Evolutionary conservation across 2,797 vertebrate genomes (phyloP), one percentile per base, ranked within the genome.

Genomic region (Trachurus trachurus): DNA sequence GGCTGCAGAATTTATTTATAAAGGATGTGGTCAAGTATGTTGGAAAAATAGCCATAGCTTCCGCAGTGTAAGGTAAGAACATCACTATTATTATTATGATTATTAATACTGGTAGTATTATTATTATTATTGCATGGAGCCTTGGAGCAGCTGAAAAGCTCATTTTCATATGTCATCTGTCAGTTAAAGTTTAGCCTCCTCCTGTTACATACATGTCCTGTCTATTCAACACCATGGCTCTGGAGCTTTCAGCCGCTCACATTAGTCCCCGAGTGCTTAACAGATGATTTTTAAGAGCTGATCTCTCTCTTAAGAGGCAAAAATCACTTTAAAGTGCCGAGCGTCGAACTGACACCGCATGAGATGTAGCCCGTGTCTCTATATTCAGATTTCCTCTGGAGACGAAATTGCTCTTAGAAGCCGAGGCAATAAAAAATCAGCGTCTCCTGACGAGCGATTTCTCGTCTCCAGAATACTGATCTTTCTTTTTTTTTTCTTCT

Each of bases 1-100:
- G 95, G 96, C 94, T 93, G 92, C 93, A 92, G 92, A 91, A 90
- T 94, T 93, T 86, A 90, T 94, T 94, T 92, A 93, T 96, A 92
- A 95, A 96, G 94, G 94, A 96, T 96, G 96, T 94, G 95, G 96
- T 95, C 96, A 97, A 96, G 96, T 95, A 96, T 96, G 96, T 95
- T 97, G 97, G 96, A 94, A 96, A 96, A 96, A 97, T 96, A 98
- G 97, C 97, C 97, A 96, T 96, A 97, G 97, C 96, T 96, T 97
- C 96, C 97, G 96, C 96, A 97, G 97, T 97, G 98, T 96, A 98
- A 98, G 98, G 98, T 99, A 98, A 90, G 91, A 84, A 53, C 49
- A 22, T 78, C 54, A 64, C 74, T 71, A 47, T 67, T 53, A 29
- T 59, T 56, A 58, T 34, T 47, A 11, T 47, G 9, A 60, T 74